Evolutionary conservation across 2,888 invertebrate species (phyloP), one percentile per base, ranked within the genome.

Genomic region (Phaonia tiefii): DNA sequence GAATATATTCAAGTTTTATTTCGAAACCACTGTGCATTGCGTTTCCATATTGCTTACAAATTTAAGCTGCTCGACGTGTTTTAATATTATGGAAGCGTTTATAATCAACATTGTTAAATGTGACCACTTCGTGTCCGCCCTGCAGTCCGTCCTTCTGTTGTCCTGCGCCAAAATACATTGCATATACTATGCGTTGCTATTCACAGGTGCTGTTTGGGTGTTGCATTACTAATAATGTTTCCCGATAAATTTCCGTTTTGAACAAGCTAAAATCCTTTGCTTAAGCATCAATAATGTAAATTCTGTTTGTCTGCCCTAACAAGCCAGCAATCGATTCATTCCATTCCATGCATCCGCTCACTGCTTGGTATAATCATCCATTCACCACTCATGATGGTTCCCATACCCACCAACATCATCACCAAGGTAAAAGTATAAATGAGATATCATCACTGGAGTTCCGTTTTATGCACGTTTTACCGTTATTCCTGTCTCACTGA

Each of bases 21-120:
- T 11, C 56, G 26, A 54, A n/a, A n/a, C 22, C 15, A 4, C 39
- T 17, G 60, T 60, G 60, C 7, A 26, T 4, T 37, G 58, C 31
- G 8, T 31, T 31, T 31, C 39, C 15, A 10, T 11, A 39, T 37
- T 60, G 60, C 39, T 39, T 60, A 39, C 67, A 65, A 44, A 71
- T 44, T 77, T 80, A 77, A 80, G 71, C 80, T 75, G 44, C 22
- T 71, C 42, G 51, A 74, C 58, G 60, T 80, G 74, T 74, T 80
- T 74, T 66, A 70, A 77, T 77, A 74, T 74, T 56, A 54, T 60
- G 71, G 44, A 75, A 77, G 80, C 80, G 77, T 80, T 71, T 60
- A 80, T 80, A 80, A 80, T 80, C 77, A 80, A 80, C 76, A 69
- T 71, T 80, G 80, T 77, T 80, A 74, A 60, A 60, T 70, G 77